A percentile compares a stretch with the other conserved stretches of the same genome.
Conservation (phyloP, 2,888 invertebrate species). For the Halictus quadricinctus region DNA sequence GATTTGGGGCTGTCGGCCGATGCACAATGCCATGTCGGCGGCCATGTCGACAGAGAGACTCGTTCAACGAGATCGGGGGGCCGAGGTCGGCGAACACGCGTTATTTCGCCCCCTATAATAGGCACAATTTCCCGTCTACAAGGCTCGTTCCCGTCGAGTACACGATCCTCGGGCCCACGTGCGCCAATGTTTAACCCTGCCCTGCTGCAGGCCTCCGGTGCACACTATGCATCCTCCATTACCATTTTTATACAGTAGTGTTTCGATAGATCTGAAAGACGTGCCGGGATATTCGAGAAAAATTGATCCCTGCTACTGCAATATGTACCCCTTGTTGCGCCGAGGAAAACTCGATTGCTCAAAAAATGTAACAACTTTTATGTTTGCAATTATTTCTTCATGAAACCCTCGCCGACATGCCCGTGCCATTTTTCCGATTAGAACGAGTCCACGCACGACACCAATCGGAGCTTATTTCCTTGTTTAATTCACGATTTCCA, state of each 20-base stretch:
- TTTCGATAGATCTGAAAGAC: not conserved
- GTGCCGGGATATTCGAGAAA: not conserved
- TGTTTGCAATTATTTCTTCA: not conserved
- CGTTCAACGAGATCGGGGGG: slow-evolving; percentile 18
- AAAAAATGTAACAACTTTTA: not conserved
- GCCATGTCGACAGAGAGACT: slow-evolving; percentile 26
- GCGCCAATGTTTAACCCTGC: slow-evolving; percentile 10
- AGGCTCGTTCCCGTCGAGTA: slow-evolving; percentile 9
- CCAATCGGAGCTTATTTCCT: no score
- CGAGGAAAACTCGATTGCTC: not conserved
- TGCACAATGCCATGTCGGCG: slow-evolving; percentile 46
- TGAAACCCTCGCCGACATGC: not conserved
- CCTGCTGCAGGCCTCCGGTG: not conserved
- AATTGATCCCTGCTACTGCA: not conserved
- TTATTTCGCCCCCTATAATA: slow-evolving; percentile 49
- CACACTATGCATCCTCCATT: not conserved
- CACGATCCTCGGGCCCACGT: slow-evolving; percentile 30
- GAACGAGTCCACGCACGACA: no score
- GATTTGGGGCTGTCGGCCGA: slow-evolving; percentile 30
- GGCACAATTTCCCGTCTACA: slow-evolving; percentile 51
- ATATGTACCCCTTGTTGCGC: not conserved
- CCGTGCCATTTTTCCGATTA: no score
- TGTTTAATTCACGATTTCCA: not conserved
- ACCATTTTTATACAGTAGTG: not conserved
- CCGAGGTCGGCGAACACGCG: slow-evolving; percentile 44